Conservation (phyloP, 23 tunicate genomes). For the Halocynthia aurantium region DNA sequence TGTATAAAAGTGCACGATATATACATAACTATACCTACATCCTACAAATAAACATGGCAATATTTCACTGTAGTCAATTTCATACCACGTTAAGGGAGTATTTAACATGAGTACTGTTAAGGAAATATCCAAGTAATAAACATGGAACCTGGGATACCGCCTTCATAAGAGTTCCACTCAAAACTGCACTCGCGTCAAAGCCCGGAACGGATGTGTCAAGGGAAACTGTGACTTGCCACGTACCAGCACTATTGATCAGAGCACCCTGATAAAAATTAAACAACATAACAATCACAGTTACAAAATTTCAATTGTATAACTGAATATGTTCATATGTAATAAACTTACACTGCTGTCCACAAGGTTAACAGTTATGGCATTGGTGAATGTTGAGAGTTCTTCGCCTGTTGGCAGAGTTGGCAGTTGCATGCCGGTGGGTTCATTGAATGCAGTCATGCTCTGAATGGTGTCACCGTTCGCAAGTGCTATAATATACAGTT, state of each 20-base stretch:
- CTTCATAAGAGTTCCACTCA: background rate
- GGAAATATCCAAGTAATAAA: background rate
- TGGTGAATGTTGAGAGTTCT: slow-evolving; percentile 2
- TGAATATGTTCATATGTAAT: too few species aligned
- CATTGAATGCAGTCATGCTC: background rate
- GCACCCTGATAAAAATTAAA: background rate
- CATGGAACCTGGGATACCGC: background rate
- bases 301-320: too few species aligned
- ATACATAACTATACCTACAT: too few species aligned
- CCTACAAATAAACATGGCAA: too few species aligned
- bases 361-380: background rate
- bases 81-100: background rate
- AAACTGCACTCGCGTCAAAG: background rate
- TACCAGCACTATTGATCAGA: background rate
- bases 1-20: too few species aligned
- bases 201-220: background rate
- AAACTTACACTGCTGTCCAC: slow-evolving; percentile 5
- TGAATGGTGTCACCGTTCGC: background rate
- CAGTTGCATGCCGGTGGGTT: slow-evolving; percentile 1
- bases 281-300: too few species aligned
- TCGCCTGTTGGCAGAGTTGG: slow-evolving; percentile 10
- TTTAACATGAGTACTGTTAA: background rate
- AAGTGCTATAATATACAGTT: background rate
- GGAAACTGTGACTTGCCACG: background rate
- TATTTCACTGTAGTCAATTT: too few species aligned